Conservation (phyloP, 2,888 invertebrate genomes). For the Nephrocerus scutellatus region DNA sequence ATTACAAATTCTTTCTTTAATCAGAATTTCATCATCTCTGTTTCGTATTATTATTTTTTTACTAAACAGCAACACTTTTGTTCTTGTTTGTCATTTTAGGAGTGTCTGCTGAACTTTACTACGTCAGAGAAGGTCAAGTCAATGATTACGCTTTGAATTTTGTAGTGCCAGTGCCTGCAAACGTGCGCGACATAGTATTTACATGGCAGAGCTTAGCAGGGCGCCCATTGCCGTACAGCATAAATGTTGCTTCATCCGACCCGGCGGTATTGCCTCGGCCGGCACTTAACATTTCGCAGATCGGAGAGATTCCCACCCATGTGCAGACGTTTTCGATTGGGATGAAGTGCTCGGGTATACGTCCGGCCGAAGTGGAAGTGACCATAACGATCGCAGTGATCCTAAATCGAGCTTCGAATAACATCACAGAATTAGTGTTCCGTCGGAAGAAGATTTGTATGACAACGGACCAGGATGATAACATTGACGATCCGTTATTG, state of each 20-base stretch:
- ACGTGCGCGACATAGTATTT: constrained; percentile 77
- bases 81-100: constrained; percentile 54
- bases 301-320: constrained; percentile 72
- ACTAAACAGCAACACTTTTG: constrained; percentile 17
- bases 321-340: constrained; percentile 72
- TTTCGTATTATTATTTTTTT: constrained; percentile 4
- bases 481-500: constrained; percentile 39
- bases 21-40: constrained; percentile 12
- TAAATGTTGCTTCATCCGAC: constrained; percentile 70
- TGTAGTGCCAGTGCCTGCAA: constrained; percentile 76
- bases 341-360: constrained; percentile 73
- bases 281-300: constrained; percentile 72
- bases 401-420: constrained; percentile 55
- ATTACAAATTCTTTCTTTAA: not conserved
- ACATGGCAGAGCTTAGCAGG: constrained; percentile 85
- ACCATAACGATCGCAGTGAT: constrained; percentile 78
- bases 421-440: constrained; percentile 70
- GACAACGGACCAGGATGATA: constrained; percentile 34
- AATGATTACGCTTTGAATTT: constrained; percentile 88
- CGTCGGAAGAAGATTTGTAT: constrained; percentile 79
- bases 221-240: constrained; percentile 72
- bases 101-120: constrained; percentile 77
- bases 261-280: constrained; percentile 69
- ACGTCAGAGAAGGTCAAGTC: constrained; percentile 82
- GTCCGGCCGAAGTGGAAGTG: constrained; percentile 78